These are phyloP conservation scores for Heliocidaris erythrogramma DNA, from an alignment of 35 echinoderm and acorn worm genomes.

Conservation along the genomic window DNA sequence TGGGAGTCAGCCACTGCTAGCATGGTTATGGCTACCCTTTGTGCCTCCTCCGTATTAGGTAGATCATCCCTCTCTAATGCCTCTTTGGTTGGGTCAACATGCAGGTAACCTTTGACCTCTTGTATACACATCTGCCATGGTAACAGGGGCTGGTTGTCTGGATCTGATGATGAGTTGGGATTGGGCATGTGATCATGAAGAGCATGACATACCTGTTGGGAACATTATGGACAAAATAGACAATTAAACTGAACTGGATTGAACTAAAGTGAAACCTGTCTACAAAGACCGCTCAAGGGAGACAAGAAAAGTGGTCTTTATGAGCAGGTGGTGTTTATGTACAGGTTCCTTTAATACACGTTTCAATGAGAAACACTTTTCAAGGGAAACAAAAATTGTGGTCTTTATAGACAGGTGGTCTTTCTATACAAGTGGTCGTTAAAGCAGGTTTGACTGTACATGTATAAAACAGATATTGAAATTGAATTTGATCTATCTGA, in stretches of 20 bases:
- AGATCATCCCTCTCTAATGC: slow-evolving; percentile 10
- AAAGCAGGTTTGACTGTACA: too few relatives aligned
- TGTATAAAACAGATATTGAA: too few relatives aligned
- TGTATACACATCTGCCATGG: background rate
- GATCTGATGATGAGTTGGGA: background rate
- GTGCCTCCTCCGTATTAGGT: background rate
- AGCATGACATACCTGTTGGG: background rate
- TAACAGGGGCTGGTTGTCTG: background rate
- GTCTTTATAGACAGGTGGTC: too few relatives aligned
- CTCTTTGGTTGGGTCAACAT: background rate
- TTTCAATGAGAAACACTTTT: too few relatives aligned
- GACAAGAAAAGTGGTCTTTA: too few relatives aligned
- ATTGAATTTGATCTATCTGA: too few relatives aligned
- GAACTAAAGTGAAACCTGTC: too few relatives aligned
- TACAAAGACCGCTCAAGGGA: too few relatives aligned
- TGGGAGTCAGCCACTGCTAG: slow-evolving; percentile 1
- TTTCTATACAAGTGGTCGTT: too few relatives aligned
- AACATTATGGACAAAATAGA: background rate
- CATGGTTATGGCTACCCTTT: slow-evolving; percentile 22
- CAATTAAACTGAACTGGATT: background rate
- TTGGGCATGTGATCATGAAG: background rate
- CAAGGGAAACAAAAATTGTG: too few relatives aligned
- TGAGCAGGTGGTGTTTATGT: too few relatives aligned
- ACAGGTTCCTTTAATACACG: too few relatives aligned
- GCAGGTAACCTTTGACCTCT: slow-evolving; percentile 27